Base-by-base conservation (phyloP, 2,888 invertebrate species). In the Standfussiana lucernea region DNA sequence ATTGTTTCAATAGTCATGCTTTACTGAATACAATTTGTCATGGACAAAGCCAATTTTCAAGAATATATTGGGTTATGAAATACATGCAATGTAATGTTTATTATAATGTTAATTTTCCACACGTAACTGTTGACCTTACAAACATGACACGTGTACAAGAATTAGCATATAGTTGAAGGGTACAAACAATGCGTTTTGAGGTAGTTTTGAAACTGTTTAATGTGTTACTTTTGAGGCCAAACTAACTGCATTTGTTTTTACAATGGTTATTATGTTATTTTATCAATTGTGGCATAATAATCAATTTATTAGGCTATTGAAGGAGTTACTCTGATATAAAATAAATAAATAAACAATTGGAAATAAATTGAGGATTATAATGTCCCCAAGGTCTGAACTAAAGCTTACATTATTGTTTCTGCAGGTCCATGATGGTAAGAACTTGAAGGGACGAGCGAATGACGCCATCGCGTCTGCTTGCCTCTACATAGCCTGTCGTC, bases 401-500 rank as follows among this genome's bases (percentile, higher is more conserved):
- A 24, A 64, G 8, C 15, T 35, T 45, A n/a, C 18, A 61, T 56
- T 21, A 24, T n/a, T 13, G 4, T 15, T 24, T 80, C 50, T 89
- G 84, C 92, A 97, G 97, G 97, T 99, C 0, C 99, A 99, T 90
- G 99, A 99, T 93, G 99, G 99, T 0, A 99, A 99, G 94, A 99
- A 99, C 92, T 96, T 99, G 62, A 99, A 99, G 95, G 99, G 99
- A 13, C 97, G 99, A 83, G 98, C 99, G 4, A 99, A 99, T 92
- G 99, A 99, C 94, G 99, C 99, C 0, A 99, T 99, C 89, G 99
- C 99, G 0, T 99, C 99, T 0, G 99, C 99, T 0, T 99, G 99
- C 94, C 97, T 99, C 45, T 99, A 99, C 94, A 99, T 99, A 84
- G 99, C 99, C 0, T 99, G 99, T 92, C 97, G 99, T 3, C 99